Base-by-base conservation (phyloP, 2,797 vertebrate genomes). In the Phoeniculus purpureus region DNA sequence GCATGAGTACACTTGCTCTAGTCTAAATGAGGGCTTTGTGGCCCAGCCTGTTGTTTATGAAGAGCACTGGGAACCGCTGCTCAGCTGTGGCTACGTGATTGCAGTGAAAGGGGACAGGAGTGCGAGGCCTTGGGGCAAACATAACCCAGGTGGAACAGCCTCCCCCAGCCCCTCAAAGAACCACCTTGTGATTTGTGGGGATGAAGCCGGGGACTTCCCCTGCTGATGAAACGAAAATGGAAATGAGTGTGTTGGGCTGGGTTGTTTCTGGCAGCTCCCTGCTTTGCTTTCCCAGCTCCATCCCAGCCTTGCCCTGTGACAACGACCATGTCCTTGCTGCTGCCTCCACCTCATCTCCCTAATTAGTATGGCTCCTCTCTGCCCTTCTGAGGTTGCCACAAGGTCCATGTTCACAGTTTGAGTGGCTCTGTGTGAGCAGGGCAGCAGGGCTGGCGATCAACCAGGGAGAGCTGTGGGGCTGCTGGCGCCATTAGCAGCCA, bases 401-500 rank as follows among this genome's bases (percentile, higher is more conserved):
- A 37, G 88, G 77, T 27, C 9, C 16, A 0, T 2, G 13, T 15
- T 79, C 4, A 1, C 12, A 15, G 9, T 70, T 1, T 9, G 47
- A 20, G 64, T 48, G 60, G 17, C 52, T 54, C 59, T 20, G 59
- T 0, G 1, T 16, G 67, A 81, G 70, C 78, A 52, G 32, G 1
- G 65, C 27, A 7, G 55, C 2, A 15, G 65, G 37, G 37, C 34
- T 52, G 34, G 21, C 59, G 12, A 8, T 19, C 7, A 32, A 26
- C 50, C 58, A 1, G 27, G 0, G 0, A 5, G 8, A 19, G 64
- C 64, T 25, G 34, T 15, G 23, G 22, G 3, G 17, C 54, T 37
- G 45, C 5, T 14, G n/a, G 14, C 22, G 17, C 68, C 1, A 0
- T 29, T 50, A 10, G 7, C 70, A 9, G 70, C 54, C 37, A 4